Base-by-base conservation (phyloP, 2,888 invertebrate species). In the Balanococcus diminutus region DNA sequence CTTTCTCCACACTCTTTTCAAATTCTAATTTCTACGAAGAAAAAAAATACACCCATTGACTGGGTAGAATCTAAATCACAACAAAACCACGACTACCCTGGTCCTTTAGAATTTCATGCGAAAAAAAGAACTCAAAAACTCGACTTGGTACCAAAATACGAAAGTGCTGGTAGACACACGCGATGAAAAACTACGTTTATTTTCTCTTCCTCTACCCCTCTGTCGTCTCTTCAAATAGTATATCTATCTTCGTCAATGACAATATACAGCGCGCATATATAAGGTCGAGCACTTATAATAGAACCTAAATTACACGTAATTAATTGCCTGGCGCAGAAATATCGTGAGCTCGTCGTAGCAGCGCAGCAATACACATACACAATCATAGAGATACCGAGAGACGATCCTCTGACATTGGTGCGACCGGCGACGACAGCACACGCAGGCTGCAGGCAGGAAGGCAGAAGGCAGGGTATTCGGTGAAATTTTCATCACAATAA, bases 231-330 rank as follows among this genome's bases (percentile, higher is more conserved):
- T 22, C 56, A 8, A 6, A 8, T 22, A 42, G 11, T 14, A 56
- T 9, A 22, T 22, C 22, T 19, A 56, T 56, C 51, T 51, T 51
- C 16, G 51, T 14, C 51, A 51, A 51, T 51, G 51, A 56, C 56
- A 22, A 22, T 56, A 56, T 14, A 8, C 19, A 2, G 9, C 22
- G 11, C 56, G 22, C 56, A 11, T 14, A 11, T 56, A 56, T 56
- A 56, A 56, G 56, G 56, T 56, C 56, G 56, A 56, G 56, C 56
- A 56, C 56, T 56, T 22, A 56, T 56, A 56, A 56, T 56, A 56
- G 56, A 56, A 56, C 22, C 56, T 56, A 56, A 56, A 56, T 56
- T 56, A 22, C 56, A 19, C 56, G 56, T 22, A 56, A 56, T 56
- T 56, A 56, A 56, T 22, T 56, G 56, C 56, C 56, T 56, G 56